Percentiles rank a stretch among this genome's conserved stretches.
Evolutionary conservation across 2,113 vertebrate genomes (phyloP).

Genomic region (Axis porcinus): DNA sequence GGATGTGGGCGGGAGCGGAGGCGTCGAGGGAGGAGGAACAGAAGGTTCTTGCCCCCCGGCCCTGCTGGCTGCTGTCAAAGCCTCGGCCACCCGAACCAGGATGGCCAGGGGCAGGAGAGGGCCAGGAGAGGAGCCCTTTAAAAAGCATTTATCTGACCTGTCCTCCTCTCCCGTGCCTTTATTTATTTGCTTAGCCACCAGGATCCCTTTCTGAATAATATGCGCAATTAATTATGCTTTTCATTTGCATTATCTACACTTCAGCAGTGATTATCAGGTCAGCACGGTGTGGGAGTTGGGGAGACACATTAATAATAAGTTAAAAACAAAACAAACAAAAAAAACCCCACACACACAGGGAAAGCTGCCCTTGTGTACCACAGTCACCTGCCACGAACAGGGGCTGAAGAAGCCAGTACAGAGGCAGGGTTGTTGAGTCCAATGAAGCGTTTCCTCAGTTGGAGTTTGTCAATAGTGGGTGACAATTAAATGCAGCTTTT

Average conservation of each 20-base stretch:
- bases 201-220: conserved; percentile 56
- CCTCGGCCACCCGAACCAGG: conserved; percentile 17
- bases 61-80: conserved; percentile 39
- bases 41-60: neutral
- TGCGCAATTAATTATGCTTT: conserved; percentile 77
- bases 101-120: neutral
- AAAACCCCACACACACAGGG: neutral
- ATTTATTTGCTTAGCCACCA: conserved; percentile 57
- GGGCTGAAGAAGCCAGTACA: neutral
- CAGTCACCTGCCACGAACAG: conserved; percentile 17
- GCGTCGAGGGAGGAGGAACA: neutral
- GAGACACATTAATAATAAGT: conserved; percentile 77
- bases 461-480: conserved; percentile 70
- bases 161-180: conserved; percentile 74
- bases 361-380: conserved; percentile 59
- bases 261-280: conserved; percentile 79
- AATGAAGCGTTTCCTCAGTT: conserved; percentile 56
- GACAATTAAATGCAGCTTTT: conserved; percentile 73
- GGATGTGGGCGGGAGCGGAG: neutral
- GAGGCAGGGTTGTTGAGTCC: conserved; percentile 66
- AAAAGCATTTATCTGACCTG: conserved; percentile 71
- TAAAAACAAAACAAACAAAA: conserved; percentile 45
- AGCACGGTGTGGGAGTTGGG: conserved; percentile 67
- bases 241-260: conserved; percentile 78
- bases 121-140: neutral